phyloP scores from a whole-genome alignment of 2,888 invertebrate species.

The Raillietiella orientalis region DNA sequence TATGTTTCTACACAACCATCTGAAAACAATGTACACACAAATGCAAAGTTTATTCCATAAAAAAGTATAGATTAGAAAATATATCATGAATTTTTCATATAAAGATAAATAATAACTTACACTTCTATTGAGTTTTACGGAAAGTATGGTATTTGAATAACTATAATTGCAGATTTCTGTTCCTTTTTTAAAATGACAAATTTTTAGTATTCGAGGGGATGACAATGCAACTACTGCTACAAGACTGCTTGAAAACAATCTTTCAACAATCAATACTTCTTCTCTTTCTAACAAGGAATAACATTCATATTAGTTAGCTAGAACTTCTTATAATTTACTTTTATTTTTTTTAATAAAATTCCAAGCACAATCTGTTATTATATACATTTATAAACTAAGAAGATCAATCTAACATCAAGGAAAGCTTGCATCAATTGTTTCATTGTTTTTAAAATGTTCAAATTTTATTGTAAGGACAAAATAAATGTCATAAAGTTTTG shows the following conservation, averaged over 20 bases:
- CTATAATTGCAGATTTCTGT: constrained; percentile 94
- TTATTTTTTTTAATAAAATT: too few relatives aligned
- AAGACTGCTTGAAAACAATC: constrained; percentile 83
- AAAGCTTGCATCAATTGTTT: not conserved
- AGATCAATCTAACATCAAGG: not conserved
- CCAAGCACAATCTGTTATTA: not conserved
- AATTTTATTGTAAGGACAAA: too few relatives aligned
- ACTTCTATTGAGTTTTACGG: constrained; percentile 76
- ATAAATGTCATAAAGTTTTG: too few relatives aligned
- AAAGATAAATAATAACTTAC: constrained; percentile 18
- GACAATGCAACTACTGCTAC: constrained; percentile 76
- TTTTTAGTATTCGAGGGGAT: constrained; percentile 64
- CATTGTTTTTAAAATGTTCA: too few relatives aligned
- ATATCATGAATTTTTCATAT: constrained; percentile 1
- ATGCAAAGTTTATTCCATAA: too few relatives aligned
- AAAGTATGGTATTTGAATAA: constrained; percentile 73
- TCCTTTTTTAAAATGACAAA: constrained; percentile 89
- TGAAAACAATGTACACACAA: too few relatives aligned
- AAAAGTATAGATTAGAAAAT: too few relatives aligned
- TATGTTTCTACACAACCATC: too few relatives aligned
- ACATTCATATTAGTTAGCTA: not conserved
- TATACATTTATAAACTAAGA: not conserved
- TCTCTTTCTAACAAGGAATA: constrained; percentile 11
- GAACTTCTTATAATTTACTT: not conserved
- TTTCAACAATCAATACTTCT: constrained; percentile 52